Evolutionary conservation across 2,888 invertebrate species (phyloP).

Genomic region (Rugalucina vietnamica): DNA sequence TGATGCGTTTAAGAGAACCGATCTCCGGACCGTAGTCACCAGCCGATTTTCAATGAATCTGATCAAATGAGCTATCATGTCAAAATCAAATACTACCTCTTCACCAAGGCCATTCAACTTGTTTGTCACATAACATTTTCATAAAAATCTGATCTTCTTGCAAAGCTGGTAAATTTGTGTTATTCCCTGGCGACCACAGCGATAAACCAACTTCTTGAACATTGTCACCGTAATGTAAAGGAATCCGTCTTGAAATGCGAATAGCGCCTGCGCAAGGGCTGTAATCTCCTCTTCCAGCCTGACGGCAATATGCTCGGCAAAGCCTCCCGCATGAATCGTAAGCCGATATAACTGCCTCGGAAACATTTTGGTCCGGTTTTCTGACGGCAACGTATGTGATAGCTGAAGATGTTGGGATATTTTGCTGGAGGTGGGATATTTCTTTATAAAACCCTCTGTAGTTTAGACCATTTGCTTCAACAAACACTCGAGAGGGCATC

Average conservation of each 20-base stretch:
- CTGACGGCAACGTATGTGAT: constrained; percentile 61
- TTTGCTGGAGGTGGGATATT: constrained; percentile 59
- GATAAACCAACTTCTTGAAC: constrained; percentile 25
- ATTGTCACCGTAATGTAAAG: constrained; percentile 48
- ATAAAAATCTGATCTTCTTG: constrained; percentile 54
- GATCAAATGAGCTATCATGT: too few species aligned
- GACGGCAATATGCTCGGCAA: constrained; percentile 61
- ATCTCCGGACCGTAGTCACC: too few species aligned
- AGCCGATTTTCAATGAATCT: too few species aligned
- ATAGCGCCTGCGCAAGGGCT: constrained; percentile 60
- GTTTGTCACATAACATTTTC: constrained; percentile 58
- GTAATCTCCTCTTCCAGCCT: constrained; percentile 23
- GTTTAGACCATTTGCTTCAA: constrained; percentile 66
- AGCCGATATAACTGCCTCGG: constrained; percentile 62
- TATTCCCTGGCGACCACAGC: constrained; percentile 52
- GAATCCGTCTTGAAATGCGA: constrained; percentile 48
- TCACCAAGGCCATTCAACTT: constrained; percentile 58
- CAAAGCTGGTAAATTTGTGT: constrained; percentile 45
- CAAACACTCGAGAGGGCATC: constrained; percentile 45
- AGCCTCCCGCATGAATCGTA: constrained; percentile 70
- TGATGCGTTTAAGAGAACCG: too few species aligned
- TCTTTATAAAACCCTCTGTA: constrained; percentile 69
- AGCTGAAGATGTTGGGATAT: constrained; percentile 54
- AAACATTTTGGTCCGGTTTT: constrained; percentile 42
- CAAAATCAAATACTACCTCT: too few species aligned